These are phyloP conservation scores for Ichneumoninae sp. DNA, from an alignment of 2,888 invertebrate genomes.

Conservation along the genomic window DNA sequence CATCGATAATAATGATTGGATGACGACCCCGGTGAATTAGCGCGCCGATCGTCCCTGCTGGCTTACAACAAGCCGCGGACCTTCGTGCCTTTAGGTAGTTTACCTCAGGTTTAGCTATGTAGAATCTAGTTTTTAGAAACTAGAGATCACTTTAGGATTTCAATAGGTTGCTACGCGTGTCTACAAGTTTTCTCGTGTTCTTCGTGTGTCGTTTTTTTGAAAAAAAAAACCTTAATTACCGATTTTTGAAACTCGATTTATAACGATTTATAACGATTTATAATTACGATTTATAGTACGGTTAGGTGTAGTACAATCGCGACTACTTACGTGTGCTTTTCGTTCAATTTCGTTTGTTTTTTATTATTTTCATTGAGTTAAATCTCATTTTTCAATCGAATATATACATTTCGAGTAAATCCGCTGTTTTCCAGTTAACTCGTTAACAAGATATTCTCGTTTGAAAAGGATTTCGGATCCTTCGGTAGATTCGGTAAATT, in stretches of 20 bases:
- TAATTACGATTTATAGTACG: not conserved
- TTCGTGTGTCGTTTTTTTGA: constrained; percentile 49
- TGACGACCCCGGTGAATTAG: constrained; percentile 65
- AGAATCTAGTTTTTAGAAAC: constrained; percentile 39
- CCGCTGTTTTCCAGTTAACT: constrained; percentile 70
- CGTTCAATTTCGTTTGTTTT: constrained; percentile 51
- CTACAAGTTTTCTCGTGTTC: constrained; percentile 57
- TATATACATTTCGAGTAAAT: constrained; percentile 69
- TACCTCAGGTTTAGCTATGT: constrained; percentile 34
- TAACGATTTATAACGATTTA: constrained; percentile 3
- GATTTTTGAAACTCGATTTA: not conserved
- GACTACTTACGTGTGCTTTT: constrained; percentile 53
- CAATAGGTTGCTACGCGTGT: constrained; percentile 61
- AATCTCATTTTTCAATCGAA: constrained; percentile 64
- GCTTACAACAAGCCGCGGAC: constrained; percentile 24
- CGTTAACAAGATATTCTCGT: constrained; percentile 40
- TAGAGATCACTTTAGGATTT: constrained; percentile 37
- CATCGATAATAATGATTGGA: constrained; percentile 63
- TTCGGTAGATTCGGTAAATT: constrained; percentile 43
- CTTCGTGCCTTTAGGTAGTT: constrained; percentile 46
- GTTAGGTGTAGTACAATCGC: constrained; percentile 52
- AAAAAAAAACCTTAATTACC: not conserved
- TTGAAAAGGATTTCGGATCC: constrained; percentile 34
- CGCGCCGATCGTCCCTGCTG: constrained; percentile 31
- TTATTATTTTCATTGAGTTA: constrained; percentile 50